Evolutionary conservation across 1,140 invertebrate genomes (phyloP), one percentile per base, ranked within the genome.

Genomic region (Papilio glaucus): DNA sequence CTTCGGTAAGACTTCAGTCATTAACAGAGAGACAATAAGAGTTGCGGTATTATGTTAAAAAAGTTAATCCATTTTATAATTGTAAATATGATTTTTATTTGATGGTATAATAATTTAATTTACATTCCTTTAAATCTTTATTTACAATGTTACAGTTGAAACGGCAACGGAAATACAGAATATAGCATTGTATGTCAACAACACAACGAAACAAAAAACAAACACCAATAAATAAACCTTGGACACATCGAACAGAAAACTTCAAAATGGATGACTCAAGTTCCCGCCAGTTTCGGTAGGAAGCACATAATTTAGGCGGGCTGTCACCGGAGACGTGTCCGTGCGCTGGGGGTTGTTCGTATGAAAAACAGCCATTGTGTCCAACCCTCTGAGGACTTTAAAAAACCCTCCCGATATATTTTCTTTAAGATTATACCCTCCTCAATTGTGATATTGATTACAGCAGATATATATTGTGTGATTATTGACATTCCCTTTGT

Each of bases 301-400:
- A 79, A 84, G 84, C 83, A 87, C 83, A 87, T 85, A 85, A 79
- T 84, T 85, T 84, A 76, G 41, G 76, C 72, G 63, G 72, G 78
- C 81, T 82, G 82, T 78, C 77, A 84, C 72, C 75, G 70, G 26
- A 77, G 79, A 77, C 77, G 76, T 79, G 71, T 80, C 72, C 74
- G 77, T 53, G 67, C 21, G 70, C 72, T 75, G 72, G 41, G 74
- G 77, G 73, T 73, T 79, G 76, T 84, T 81, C 78, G 77, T 84
- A 86, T 82, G 85, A 87, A 87, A 88, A 88, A 88, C 84, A 86
- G 75, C 80, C 76, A 83, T 88, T 88, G 85, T 88, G 77, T 74
- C 71, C 72, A 72, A 77, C 85, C 86, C 86, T 76, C 85, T 72
- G 78, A 85, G 85, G 86, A 88, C 74, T 88, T 87, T 85, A 83